Evolutionary conservation across 37 sponge, comb jelly and placozoan species (phyloP).

Genomic region (Halisarca cf. caerulea): DNA sequence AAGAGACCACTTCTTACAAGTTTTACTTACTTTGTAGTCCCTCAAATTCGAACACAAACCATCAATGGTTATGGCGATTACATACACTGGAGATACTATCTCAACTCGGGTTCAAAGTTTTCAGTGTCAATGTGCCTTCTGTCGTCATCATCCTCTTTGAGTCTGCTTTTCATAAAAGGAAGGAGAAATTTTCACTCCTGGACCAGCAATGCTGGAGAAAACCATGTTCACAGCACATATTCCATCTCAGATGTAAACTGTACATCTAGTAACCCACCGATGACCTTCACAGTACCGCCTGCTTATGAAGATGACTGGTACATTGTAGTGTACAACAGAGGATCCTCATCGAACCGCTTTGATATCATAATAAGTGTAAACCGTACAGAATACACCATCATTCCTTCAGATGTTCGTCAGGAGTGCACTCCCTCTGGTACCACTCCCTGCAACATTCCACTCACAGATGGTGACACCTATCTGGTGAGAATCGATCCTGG

Average conservation of each 20-base stretch:
- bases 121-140: not conserved
- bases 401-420: too few relatives aligned
- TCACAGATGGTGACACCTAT: too few relatives aligned
- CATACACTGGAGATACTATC: not conserved
- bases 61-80: not conserved
- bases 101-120: not conserved
- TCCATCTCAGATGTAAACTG: too few relatives aligned
- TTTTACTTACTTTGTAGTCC: not conserved
- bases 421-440: too few relatives aligned
- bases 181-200: not conserved
- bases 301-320: not conserved
- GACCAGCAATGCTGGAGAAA: not conserved
- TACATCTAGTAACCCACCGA: too few relatives aligned
- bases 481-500: too few relatives aligned
- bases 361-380: too few relatives aligned
- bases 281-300: not conserved
- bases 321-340: conserved; percentile 8
- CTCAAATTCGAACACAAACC: not conserved
- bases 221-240: too few relatives aligned
- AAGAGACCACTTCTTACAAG: not conserved
- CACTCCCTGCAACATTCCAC: too few relatives aligned
- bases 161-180: not conserved
- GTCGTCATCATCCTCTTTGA: not conserved
- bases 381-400: too few relatives aligned
- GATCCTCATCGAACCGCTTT: too few relatives aligned